Evolutionary conservation across 2,888 invertebrate species (phyloP).

Genomic region (Agrypnus murinus): DNA sequence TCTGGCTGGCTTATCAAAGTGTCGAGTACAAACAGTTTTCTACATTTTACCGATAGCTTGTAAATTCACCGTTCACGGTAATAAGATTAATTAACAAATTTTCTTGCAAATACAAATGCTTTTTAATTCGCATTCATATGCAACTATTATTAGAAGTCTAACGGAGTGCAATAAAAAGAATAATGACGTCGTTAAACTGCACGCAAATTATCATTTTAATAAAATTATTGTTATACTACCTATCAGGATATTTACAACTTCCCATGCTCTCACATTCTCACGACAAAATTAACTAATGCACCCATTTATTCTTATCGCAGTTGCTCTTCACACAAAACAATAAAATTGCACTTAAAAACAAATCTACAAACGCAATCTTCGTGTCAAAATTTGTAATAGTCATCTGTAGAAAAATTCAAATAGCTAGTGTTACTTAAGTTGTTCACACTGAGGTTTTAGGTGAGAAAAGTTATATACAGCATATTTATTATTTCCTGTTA

Average conservation of each 20-base stretch:
- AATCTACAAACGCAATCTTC: constrained; percentile 7
- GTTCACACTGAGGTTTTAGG: background rate
- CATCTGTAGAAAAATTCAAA: background rate
- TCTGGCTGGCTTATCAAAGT: no score
- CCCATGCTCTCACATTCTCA: constrained; percentile 26
- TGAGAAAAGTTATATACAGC: no score
- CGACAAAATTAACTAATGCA: constrained; percentile 20
- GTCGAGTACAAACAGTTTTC: no score
- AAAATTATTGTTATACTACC: background rate
- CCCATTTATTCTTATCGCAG: background rate
- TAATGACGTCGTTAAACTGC: no score
- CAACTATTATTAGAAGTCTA: no score
- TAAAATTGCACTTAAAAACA: constrained; percentile 13
- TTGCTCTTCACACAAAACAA: constrained; percentile 5
- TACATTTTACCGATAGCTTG: no score
- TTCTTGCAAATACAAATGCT: no score
- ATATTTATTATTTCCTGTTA: background rate
- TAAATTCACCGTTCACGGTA: no score
- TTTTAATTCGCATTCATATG: no score
- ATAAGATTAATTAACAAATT: no score
- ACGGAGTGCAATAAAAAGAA: no score
- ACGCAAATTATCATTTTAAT: no score
- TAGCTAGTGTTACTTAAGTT: background rate
- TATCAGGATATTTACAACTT: background rate
- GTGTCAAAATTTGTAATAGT: background rate